phyloP scores from a whole-genome alignment of 2,888 invertebrate species.

The Erebia aethiops region DNA sequence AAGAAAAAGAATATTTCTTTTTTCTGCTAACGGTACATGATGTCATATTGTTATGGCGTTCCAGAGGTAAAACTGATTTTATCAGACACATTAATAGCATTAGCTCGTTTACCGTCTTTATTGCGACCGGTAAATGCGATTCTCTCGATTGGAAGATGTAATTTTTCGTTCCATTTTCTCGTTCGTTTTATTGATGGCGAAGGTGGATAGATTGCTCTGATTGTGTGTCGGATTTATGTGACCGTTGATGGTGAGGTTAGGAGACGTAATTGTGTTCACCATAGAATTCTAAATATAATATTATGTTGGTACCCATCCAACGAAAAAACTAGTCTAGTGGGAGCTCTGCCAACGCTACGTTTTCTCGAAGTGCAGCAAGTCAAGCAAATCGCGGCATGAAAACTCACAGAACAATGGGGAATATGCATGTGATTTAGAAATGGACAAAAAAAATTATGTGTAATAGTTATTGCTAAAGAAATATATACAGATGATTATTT shows the following conservation, averaged over 20 bases:
- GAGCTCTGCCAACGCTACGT: too few relatives aligned
- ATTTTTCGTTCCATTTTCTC: constrained; percentile 42
- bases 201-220: constrained; percentile 19
- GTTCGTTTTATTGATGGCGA: constrained; percentile 38
- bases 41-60: constrained; percentile 47
- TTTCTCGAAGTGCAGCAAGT: too few relatives aligned
- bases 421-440: too few relatives aligned
- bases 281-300: not conserved
- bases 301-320: too few relatives aligned
- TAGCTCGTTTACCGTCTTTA: constrained; percentile 53
- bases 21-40: constrained; percentile 41
- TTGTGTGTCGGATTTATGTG: constrained; percentile 12
- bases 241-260: not conserved
- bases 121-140: constrained; percentile 48
- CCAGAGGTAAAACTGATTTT: constrained; percentile 49
- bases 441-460: too few relatives aligned
- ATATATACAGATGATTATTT: too few relatives aligned
- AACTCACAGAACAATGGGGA: too few relatives aligned
- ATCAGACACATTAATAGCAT: constrained; percentile 56
- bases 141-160: constrained; percentile 44
- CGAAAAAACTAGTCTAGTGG: too few relatives aligned
- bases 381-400: too few relatives aligned
- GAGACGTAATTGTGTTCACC: not conserved
- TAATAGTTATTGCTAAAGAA: too few relatives aligned
- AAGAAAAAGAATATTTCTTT: too few relatives aligned